Evolutionary conservation across 2,888 invertebrate species (phyloP).

Genomic region (Ectropis crepuscularia): DNA sequence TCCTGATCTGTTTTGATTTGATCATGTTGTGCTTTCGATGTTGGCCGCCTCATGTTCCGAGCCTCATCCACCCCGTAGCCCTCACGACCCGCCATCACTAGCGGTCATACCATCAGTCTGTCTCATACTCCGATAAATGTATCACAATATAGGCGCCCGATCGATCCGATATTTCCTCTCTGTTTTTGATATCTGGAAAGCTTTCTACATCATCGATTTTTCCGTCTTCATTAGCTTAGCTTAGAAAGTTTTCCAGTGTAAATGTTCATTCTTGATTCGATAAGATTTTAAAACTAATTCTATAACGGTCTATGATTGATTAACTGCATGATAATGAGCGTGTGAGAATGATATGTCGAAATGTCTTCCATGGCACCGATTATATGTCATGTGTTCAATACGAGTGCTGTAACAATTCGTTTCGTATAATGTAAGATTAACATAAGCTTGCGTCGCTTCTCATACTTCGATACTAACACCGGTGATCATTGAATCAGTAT

Average conservation of each 20-base stretch:
- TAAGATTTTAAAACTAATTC: slow-evolving; percentile 62
- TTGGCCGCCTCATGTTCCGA: slow-evolving; percentile 75
- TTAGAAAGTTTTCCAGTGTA: slow-evolving; percentile 81
- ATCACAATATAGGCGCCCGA: slow-evolving; percentile 84
- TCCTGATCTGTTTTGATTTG: slow-evolving; percentile 69
- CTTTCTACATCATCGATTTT: slow-evolving; percentile 73
- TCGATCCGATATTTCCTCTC: slow-evolving; percentile 61
- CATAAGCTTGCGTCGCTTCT: slow-evolving; percentile 72
- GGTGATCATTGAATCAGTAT: slow-evolving; percentile 65
- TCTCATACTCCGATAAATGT: slow-evolving; percentile 82
- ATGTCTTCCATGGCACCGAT: slow-evolving; percentile 79
- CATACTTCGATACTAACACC: slow-evolving; percentile 68
- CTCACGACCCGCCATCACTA: slow-evolving; percentile 77
- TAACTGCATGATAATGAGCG: slow-evolving; percentile 49
- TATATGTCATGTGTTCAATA: slow-evolving; percentile 59
- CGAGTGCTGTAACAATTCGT: slow-evolving; percentile 74
- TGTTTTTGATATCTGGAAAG: slow-evolving; percentile 73
- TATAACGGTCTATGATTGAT: slow-evolving; percentile 47
- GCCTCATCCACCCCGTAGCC: slow-evolving; percentile 66
- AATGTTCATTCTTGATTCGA: slow-evolving; percentile 55
- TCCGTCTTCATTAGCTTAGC: slow-evolving; percentile 62
- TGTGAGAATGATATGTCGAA: slow-evolving; percentile 60
- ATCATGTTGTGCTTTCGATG: slow-evolving; percentile 82
- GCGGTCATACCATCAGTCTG: slow-evolving; percentile 75
- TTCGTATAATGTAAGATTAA: slow-evolving; percentile 47